Base-by-base conservation (phyloP, 2,797 vertebrate genomes). In the Hydrolagus colliei region DNA sequence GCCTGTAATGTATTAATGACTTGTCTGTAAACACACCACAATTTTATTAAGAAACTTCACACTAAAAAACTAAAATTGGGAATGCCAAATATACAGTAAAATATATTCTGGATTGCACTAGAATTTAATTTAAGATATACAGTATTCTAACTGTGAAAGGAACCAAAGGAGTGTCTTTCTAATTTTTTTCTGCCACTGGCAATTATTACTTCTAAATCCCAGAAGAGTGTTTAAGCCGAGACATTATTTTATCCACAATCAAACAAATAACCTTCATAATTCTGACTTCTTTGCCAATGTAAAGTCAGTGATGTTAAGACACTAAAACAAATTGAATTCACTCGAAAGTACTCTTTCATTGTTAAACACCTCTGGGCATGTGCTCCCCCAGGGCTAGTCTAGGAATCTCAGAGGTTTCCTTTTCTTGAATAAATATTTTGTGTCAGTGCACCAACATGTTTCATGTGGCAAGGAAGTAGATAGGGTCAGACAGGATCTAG, bases 361-460 rank as follows among this genome's bases (percentile, higher is more conserved):
- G 87, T 75, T 67, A 7, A 87, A 87, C 73, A 13, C 74, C 5
- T 14, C 78, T 80, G 2, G 1, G 1, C 63, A 63, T 22, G 0
- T 59, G 85, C 0, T 73, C 18, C 73, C 5, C 85, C 86, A 32
- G 88, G 41, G 72, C 85, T 86, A 86, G 12, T 68, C 12, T 20
- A 35, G 1, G 1, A 35, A 74, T 74, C 27, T 74, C 73, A 74
- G 2, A 87, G 0, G 0, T n/a, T 88, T 72, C 11, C 32, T 88
- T 61, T 68, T 87, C 52, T 85, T 88, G 86, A 9, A 87, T 85
- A 87, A 86, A 86, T 35, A 91, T 88, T n/a, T 89, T 52, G 41
- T 4, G 10, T 32, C 11, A 74, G 73, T 35, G 27, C 12, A 35
- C 4, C 73, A 74, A 35, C 4, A 35, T 35, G 3, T 74, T 32